A percentile compares a stretch with the other conserved stretches of the same genome.
phyloP scores from a whole-genome alignment of 23 tunicate genomes.

The Halocynthia aurantium region DNA sequence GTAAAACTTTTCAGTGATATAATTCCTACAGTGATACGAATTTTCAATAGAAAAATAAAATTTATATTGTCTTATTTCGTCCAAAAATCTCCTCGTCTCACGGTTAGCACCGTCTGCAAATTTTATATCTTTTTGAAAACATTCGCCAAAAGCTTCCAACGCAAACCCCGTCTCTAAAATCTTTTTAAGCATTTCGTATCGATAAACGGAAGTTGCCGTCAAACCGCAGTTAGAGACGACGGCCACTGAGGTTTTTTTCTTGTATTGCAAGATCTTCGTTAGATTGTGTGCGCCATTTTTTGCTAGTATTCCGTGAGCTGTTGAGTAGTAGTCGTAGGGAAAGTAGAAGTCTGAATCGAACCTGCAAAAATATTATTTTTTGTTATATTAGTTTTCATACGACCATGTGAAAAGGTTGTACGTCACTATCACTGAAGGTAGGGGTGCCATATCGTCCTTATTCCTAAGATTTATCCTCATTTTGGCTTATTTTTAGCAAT shows the following conservation, averaged over 20 bases:
- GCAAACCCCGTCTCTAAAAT: conserved; percentile 36
- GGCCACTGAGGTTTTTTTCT: conserved; percentile 26
- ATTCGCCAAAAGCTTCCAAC: conserved; percentile 44
- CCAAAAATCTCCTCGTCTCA: not conserved
- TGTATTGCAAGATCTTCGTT: conserved; percentile 1
- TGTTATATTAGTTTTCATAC: too few species aligned
- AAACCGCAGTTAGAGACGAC: conserved; percentile 41
- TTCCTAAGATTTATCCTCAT: too few species aligned
- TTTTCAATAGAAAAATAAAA: conserved; percentile 50
- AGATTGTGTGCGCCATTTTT: conserved; percentile 5
- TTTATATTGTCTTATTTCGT: not conserved
- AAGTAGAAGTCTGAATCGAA: too few species aligned
- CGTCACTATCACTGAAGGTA: too few species aligned
- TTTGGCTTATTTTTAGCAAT: too few species aligned
- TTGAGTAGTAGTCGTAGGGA: too few species aligned
- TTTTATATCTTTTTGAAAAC: conserved; percentile 8
- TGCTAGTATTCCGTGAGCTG: too few species aligned
- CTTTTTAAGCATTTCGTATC: conserved; percentile 29
- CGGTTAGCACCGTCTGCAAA: not conserved
- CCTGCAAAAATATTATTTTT: too few species aligned
- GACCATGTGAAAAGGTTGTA: too few species aligned
- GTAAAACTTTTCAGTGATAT: conserved; percentile 61
- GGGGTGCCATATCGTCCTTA: too few species aligned
- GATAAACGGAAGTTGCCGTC: conserved; percentile 29
- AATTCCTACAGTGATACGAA: conserved; percentile 31